Percentiles rank a stretch among this genome's conserved stretches.
Conservation (phyloP, 1,140 invertebrate species). For the Temnothorax curvispinosus region DNA sequence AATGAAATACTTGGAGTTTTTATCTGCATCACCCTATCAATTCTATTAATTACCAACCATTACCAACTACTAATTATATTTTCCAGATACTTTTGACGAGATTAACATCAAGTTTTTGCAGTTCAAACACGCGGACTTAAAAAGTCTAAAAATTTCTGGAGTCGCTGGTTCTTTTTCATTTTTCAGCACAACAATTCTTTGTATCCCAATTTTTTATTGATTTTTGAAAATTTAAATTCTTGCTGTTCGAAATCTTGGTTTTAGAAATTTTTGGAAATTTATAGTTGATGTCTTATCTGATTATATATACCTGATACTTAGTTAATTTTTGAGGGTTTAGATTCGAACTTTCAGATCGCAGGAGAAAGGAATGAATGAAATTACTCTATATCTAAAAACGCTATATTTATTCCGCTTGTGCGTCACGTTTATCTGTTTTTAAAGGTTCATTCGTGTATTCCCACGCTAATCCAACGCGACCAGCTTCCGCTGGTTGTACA, state of each 20-base stretch:
- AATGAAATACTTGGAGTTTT: neutral
- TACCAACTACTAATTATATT: neutral
- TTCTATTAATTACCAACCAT: neutral
- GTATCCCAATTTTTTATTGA: neutral
- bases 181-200: neutral
- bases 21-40: neutral
- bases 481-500: constrained; percentile 87
- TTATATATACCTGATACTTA: neutral
- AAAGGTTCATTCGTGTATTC: constrained; percentile 84
- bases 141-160: neutral
- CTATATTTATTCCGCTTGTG: constrained; percentile 49
- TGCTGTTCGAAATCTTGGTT: neutral
- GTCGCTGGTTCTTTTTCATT: neutral
- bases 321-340: neutral
- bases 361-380: neutral
- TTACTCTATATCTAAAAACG: constrained; percentile 1
- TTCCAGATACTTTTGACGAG: neutral
- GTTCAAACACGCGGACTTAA: neutral
- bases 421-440: constrained; percentile 2
- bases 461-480: constrained; percentile 88
- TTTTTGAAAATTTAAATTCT: neutral
- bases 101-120: neutral
- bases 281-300: neutral
- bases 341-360: neutral
- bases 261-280: neutral